phyloP scores from a whole-genome alignment of 2,888 invertebrate genomes.

The Hipparchia sbordonii region DNA sequence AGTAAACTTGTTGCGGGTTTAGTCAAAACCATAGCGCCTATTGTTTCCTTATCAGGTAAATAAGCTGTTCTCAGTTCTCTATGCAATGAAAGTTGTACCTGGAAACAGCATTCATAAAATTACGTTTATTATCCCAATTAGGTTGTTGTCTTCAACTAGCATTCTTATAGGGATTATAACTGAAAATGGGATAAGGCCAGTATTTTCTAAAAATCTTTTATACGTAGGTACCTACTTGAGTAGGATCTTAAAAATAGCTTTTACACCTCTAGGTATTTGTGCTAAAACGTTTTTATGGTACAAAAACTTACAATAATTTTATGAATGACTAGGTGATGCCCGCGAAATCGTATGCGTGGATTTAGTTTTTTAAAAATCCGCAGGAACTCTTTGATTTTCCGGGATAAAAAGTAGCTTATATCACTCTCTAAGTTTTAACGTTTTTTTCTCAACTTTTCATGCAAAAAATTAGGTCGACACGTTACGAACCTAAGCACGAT shows the following conservation, averaged over 20 bases:
- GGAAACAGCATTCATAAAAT: constrained; percentile 14
- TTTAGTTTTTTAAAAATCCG: too few relatives aligned
- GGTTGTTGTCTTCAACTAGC: constrained; percentile 11
- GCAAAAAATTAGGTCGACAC: too few relatives aligned
- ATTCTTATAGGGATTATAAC: constrained; percentile 24
- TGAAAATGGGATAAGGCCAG: neutral
- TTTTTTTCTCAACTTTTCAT: too few relatives aligned
- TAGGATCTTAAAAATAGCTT: neutral
- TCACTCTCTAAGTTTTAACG: too few relatives aligned
- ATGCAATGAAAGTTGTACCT: constrained; percentile 19
- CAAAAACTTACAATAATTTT: too few relatives aligned
- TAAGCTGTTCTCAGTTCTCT: constrained; percentile 17
- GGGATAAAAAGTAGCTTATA: too few relatives aligned
- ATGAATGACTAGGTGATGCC: too few relatives aligned
- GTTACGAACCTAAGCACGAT: too few relatives aligned
- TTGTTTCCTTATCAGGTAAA: constrained; percentile 37
- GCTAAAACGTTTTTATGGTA: too few relatives aligned
- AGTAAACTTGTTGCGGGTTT: constrained; percentile 23
- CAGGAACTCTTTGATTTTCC: too few relatives aligned
- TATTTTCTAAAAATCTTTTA: neutral
- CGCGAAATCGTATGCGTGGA: too few relatives aligned
- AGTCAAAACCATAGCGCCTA: constrained; percentile 17
- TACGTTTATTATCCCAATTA: constrained; percentile 23
- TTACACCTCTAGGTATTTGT: too few relatives aligned
- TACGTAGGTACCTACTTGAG: neutral